Evolutionary conservation across 1,140 invertebrate species (phyloP).

Genomic region (Cydia fagiglandana): DNA sequence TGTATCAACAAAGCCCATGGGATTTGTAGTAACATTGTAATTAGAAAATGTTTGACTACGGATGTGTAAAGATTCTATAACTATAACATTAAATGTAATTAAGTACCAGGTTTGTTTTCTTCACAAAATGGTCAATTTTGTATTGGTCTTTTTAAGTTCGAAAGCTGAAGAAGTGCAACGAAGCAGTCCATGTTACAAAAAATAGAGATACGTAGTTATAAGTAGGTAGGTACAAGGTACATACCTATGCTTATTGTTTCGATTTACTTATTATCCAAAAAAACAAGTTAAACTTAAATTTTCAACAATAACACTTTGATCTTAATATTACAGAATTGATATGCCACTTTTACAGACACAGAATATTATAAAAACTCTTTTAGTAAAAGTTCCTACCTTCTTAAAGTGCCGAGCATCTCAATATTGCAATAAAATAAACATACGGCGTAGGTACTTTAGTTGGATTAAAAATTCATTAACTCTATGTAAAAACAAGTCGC

Average conservation of each 20-base stretch:
- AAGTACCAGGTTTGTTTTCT: no score
- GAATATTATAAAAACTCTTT: no score
- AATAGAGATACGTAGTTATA: no score
- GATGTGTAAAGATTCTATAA: neutral
- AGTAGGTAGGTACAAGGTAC: no score
- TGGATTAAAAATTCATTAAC: neutral
- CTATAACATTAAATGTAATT: neutral
- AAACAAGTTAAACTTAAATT: no score
- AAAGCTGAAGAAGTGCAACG: no score
- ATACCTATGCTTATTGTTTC: no score
- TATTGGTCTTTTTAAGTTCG: neutral
- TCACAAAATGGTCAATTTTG: no score
- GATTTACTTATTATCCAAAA: neutral
- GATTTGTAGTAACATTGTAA: conserved; percentile 11
- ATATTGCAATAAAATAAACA: neutral
- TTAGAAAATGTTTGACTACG: neutral
- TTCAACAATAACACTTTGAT: no score
- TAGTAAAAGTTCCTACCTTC: neutral
- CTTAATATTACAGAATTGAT: no score
- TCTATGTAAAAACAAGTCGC: conserved; percentile 1
- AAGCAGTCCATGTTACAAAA: no score
- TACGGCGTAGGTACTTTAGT: neutral
- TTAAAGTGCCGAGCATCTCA: neutral
- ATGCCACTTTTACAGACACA: no score
- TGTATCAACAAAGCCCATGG: conserved; percentile 10